Percentiles rank a stretch among this genome's conserved stretches.
These are phyloP conservation scores for Phrixothrix hirtus DNA, from an alignment of 2,888 invertebrate species.

Conservation along the genomic window DNA sequence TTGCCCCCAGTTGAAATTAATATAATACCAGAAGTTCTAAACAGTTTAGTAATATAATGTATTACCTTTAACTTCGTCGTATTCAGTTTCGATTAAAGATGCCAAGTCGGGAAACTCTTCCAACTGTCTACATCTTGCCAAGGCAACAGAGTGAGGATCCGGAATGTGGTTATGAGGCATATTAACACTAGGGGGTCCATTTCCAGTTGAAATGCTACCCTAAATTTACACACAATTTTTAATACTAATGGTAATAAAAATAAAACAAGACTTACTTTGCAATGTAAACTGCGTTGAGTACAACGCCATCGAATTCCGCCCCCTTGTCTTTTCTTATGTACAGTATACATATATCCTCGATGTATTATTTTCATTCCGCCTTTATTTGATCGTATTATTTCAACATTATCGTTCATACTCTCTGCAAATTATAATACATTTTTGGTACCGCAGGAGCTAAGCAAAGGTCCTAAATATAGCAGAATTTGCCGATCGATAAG, in stretches of 20 bases:
- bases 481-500: slow-evolving; percentile 38
- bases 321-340: slow-evolving; percentile 55
- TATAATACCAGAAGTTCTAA: background rate
- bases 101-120: slow-evolving; percentile 30
- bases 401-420: slow-evolving; percentile 35
- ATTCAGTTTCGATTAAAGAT: slow-evolving; percentile 30
- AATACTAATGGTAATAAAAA: background rate
- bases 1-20: too few species aligned
- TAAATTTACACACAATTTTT: slow-evolving; percentile 30
- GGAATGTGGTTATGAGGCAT: slow-evolving; percentile 57
- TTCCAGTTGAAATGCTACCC: slow-evolving; percentile 54
- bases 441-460: slow-evolving; percentile 37
- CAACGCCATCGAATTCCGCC: slow-evolving; percentile 57
- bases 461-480: slow-evolving; percentile 41
- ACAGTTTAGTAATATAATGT: background rate
- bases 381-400: slow-evolving; percentile 56
- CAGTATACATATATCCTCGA: slow-evolving; percentile 57
- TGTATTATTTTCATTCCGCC: slow-evolving; percentile 58
- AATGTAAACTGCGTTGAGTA: slow-evolving; percentile 54
- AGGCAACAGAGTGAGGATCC: slow-evolving; percentile 53
- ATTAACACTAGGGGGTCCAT: slow-evolving; percentile 50
- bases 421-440: slow-evolving; percentile 7
- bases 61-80: slow-evolving; percentile 34
- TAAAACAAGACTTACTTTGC: slow-evolving; percentile 48
- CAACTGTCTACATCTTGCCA: slow-evolving; percentile 46